These are phyloP conservation scores for Catharus fuscescens DNA, from an alignment of 2,113 vertebrate genomes.

Conservation along the genomic window DNA sequence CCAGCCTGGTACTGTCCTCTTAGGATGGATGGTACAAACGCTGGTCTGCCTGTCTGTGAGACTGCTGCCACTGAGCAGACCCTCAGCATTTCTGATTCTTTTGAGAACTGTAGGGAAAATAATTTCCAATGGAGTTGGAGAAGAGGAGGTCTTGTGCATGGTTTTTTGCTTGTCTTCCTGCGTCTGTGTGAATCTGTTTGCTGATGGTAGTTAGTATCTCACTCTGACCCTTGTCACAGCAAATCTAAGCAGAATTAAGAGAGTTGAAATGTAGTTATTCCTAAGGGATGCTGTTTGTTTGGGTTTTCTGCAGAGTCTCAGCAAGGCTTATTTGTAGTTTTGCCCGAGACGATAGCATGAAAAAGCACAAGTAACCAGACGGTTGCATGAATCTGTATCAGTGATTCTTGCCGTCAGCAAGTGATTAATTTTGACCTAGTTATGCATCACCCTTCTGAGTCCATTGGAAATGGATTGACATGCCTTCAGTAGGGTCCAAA, in stretches of 20 bases:
- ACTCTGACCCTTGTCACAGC: neutral
- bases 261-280: neutral
- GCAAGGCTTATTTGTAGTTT: neutral
- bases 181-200: neutral
- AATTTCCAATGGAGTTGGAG: neutral
- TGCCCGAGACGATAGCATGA: neutral
- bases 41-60: neutral
- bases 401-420: neutral
- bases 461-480: neutral
- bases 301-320: neutral
- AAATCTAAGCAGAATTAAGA: neutral
- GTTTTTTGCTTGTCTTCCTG: conserved; percentile 10
- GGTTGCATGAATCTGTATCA: neutral
- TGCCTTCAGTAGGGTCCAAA: neutral
- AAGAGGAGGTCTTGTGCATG: conserved; percentile 9
- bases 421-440: conserved; percentile 36
- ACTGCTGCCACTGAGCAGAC: neutral
- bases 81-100: neutral
- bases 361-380: neutral
- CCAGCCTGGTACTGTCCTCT: neutral
- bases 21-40: neutral
- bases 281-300: neutral
- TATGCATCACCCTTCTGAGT: neutral
- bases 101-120: neutral
- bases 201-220: neutral